Conservation (phyloP, 1,140 invertebrate species). For the Drosophila ohnishii region DNA sequence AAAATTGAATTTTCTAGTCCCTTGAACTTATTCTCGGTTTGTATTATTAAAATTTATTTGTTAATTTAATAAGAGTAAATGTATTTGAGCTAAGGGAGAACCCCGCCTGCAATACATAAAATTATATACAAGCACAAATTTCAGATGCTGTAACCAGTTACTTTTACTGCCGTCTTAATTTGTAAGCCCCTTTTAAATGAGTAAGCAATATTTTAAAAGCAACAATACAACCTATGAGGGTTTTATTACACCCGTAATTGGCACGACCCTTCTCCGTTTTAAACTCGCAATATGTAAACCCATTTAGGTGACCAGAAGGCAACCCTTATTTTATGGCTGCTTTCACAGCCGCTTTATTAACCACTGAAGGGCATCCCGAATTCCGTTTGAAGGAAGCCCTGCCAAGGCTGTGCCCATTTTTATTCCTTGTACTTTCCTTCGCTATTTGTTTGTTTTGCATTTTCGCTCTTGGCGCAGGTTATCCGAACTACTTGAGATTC, state of each 20-base stretch:
- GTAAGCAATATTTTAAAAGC: constrained; percentile 9
- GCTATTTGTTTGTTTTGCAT: constrained; percentile 69
- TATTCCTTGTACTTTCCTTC: constrained; percentile 11
- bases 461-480: constrained; percentile 40
- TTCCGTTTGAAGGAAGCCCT: constrained; percentile 4
- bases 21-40: too few relatives aligned
- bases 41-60: too few relatives aligned
- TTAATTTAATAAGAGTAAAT: too few relatives aligned
- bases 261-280: background rate
- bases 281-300: constrained; percentile 9
- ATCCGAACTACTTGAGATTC: constrained; percentile 68
- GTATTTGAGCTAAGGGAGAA: background rate
- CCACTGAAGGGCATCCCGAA: constrained; percentile 21
- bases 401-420: background rate
- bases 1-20: too few relatives aligned
- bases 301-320: constrained; percentile 1
- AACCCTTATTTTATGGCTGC: constrained; percentile 6
- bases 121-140: background rate
- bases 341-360: background rate
- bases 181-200: constrained; percentile 7
- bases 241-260: constrained; percentile 13
- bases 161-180: constrained; percentile 9
- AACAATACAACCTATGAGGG: constrained; percentile 1
- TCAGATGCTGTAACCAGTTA: background rate
- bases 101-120: background rate